Conservation (phyloP, 2,797 vertebrate genomes). For the Mergus octosetaceus region DNA sequence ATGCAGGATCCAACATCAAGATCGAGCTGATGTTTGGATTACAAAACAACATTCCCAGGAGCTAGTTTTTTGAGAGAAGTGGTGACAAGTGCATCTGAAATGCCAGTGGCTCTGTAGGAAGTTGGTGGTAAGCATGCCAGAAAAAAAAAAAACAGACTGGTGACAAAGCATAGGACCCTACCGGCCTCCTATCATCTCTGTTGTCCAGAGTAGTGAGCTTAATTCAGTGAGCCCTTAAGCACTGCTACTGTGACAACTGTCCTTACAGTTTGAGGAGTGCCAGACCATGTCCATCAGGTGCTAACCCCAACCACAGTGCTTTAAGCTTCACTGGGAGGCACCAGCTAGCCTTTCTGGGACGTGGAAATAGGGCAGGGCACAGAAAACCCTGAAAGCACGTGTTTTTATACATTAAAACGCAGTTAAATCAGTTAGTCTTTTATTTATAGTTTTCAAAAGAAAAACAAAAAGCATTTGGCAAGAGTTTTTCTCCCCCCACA, state of each 20-base stretch:
- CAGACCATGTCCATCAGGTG: accelerated
- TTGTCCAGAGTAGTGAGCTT: background rate
- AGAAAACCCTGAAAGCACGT: background rate
- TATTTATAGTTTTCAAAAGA: background rate
- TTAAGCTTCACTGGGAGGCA: accelerated
- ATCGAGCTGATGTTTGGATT: background rate
- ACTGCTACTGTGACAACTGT: background rate
- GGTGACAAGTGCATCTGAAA: background rate
- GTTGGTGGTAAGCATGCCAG: no score
- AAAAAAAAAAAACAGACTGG: background rate
- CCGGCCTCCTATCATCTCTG: accelerated
- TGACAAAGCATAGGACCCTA: background rate
- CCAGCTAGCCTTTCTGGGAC: background rate
- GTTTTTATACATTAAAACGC: background rate
- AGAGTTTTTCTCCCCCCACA: background rate
- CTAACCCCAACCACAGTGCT: background rate
- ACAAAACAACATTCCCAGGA: background rate
- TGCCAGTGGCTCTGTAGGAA: background rate
- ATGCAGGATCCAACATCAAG: background rate
- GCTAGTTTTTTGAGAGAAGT: background rate
- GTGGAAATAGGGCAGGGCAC: background rate
- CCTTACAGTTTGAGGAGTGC: background rate
- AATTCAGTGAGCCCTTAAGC: background rate
- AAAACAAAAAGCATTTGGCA: background rate
- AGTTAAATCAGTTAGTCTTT: background rate